These are phyloP conservation scores for Plebejus melissa DNA, from an alignment of 2,888 invertebrate species.

Conservation along the genomic window DNA sequence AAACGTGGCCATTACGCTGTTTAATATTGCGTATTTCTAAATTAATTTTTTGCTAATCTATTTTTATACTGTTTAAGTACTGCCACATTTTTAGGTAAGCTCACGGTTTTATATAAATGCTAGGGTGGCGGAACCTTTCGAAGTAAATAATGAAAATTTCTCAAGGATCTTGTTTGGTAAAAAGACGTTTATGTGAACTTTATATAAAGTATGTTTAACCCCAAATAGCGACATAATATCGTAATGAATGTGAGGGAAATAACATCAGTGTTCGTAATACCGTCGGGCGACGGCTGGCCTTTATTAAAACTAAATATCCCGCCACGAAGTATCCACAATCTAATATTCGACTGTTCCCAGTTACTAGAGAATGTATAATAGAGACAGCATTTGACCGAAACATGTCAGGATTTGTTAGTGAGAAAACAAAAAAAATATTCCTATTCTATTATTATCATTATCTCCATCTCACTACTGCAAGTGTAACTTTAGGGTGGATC, in stretches of 20 bases:
- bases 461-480: too few relatives aligned
- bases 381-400: not conserved
- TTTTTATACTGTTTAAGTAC: not conserved
- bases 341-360: slow-evolving; percentile 40
- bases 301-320: slow-evolving; percentile 77
- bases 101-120: not conserved
- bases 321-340: slow-evolving; percentile 69
- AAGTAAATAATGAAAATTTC: not conserved
- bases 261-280: slow-evolving; percentile 74
- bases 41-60: slow-evolving; percentile 31
- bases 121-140: not conserved
- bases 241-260: slow-evolving; percentile 71
- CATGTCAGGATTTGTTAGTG: not conserved
- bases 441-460: too few relatives aligned
- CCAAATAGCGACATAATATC: slow-evolving; percentile 63
- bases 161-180: not conserved
- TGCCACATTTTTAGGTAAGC: slow-evolving; percentile 25
- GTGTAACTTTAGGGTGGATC: too few relatives aligned
- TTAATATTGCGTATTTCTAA: slow-evolving; percentile 28
- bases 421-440: not conserved
- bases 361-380: not conserved
- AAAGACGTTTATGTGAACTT: not conserved
- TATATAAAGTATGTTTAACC: slow-evolving; percentile 48
- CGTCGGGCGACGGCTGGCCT: slow-evolving; percentile 70
- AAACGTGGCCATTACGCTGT: not conserved